phyloP scores from a whole-genome alignment of 2,888 invertebrate species.

The Blastobasis lacticolella region DNA sequence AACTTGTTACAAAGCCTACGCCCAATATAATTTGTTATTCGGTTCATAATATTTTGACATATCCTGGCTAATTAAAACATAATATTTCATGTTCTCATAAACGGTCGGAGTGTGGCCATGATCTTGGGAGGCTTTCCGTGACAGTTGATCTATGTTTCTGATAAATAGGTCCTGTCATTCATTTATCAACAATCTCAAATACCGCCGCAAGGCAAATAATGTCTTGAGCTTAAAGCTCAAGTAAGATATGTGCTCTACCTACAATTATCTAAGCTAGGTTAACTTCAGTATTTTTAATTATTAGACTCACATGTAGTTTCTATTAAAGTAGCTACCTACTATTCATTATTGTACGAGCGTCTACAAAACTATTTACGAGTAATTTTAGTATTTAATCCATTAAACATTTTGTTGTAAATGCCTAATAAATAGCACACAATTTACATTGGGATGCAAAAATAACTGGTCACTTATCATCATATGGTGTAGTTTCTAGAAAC shows the following conservation, averaged over 20 bases:
- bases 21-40: not conserved
- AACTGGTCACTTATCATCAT: too few species aligned
- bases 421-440: too few species aligned
- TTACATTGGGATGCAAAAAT: too few species aligned
- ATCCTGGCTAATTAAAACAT: not conserved
- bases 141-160: not conserved
- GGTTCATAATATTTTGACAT: conserved; percentile 2
- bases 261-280: not conserved
- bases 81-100: conserved; percentile 1
- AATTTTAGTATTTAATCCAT: too few species aligned
- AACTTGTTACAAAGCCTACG: not conserved
- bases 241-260: not conserved
- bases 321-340: too few species aligned
- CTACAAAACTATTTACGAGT: too few species aligned
- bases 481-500: too few species aligned
- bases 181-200: too few species aligned
- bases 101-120: not conserved
- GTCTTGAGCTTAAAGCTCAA: too few species aligned
- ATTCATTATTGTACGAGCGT: too few species aligned
- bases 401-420: too few species aligned
- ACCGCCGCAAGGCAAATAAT: too few species aligned
- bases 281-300: not conserved
- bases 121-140: not conserved
- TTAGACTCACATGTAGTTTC: not conserved
- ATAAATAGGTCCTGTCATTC: not conserved